Evolutionary conservation across 2,797 vertebrate genomes (phyloP), one percentile per base, ranked within the genome.

Genomic region (Bryconaethiops microstoma): DNA sequence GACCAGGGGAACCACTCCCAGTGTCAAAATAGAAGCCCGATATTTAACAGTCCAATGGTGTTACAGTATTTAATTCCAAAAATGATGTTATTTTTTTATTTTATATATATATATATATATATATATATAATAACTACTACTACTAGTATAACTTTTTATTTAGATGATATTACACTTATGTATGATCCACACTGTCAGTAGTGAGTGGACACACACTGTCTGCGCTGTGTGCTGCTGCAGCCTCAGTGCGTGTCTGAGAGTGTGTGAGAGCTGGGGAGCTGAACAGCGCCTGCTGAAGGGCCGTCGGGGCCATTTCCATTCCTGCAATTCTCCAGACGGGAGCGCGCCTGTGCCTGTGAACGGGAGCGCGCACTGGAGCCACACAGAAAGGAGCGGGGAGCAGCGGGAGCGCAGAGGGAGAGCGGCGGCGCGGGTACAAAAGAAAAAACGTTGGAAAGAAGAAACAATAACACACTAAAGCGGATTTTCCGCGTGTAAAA

Each of bases 291-390:
- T 67, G 74, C 64, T 65, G 42, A 65, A 71, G 67, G 73, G 52
- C 50, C 64, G 75, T 78, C 29, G 29, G 25, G 39, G 62, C 59
- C 67, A 79, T 75, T 72, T 57, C 80, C 65, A 82, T 82, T 71
- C 77, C 81, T 86, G 86, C 86, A 85, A 76, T 80, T 71, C n/a
- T 57, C 76, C 75, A 78, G 79, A 77, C 77, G 84, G 77, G 89
- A 62, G 76, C 86, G 81, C 87, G 88, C 86, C 78, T 69, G 71
- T 83, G 71, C 68, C 71, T 64, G 25, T 59, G 50, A 65, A 29
- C 79, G 76, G 76, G 85, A 80, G 81, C 82, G 81, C 86, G 87
- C 83, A 60, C 48, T 59, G 71, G 77, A 77, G 72, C 82, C 73
- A 85, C 45, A 76, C 67, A 23, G 52, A 29, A 76, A 65, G 50